Evolutionary conservation across 2,888 invertebrate genomes (phyloP), one percentile per base, ranked within the genome.

Genomic region (Phyllotreta striolata): DNA sequence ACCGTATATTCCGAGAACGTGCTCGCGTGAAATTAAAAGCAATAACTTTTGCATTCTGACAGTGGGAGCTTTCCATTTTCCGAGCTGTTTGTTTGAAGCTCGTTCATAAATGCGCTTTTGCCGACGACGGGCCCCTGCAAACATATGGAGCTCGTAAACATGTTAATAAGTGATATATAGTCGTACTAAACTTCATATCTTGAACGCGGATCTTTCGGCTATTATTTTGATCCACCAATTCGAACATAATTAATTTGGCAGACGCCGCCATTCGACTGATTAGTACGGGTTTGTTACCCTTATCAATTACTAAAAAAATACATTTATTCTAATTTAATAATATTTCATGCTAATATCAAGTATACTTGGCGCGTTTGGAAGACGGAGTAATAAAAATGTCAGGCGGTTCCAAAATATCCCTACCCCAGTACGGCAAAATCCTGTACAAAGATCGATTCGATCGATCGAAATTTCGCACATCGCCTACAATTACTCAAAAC

Each of bases 71-170:
- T 63, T 64, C 64, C 64, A 64, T 68, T 69, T 58, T 54, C 60
- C 62, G 61, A 59, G 65, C 64, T 68, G 66, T 70, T 66, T 62
- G 62, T 65, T 69, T 55, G 63, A 57, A 60, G 59, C 57, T 63
- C 51, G 55, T 59, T 63, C 60, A 60, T 65, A 64, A 59, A 63
- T 59, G 63, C 55, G 59, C 59, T 56, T 64, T 69, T 59, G 65
- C 64, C 64, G 66, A 62, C 63, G 63, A 35, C 38, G 52, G 63
- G 62, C 66, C 63, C 64, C 64, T 40, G 54, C 62, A 70, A 73
- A 74, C 74, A 73, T 73, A 73, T 73, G 72, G 71, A 70, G 62
- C 66, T 72, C 71, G 70, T 74, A 73, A 74, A 74, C 70, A 74
- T 74, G 74, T 71, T 73, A 64, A 65, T 68, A 68, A 57, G 64